Evolutionary conservation across 2,113 vertebrate genomes (phyloP), one percentile per base, ranked within the genome.

Genomic region (Athene cunicularia): DNA sequence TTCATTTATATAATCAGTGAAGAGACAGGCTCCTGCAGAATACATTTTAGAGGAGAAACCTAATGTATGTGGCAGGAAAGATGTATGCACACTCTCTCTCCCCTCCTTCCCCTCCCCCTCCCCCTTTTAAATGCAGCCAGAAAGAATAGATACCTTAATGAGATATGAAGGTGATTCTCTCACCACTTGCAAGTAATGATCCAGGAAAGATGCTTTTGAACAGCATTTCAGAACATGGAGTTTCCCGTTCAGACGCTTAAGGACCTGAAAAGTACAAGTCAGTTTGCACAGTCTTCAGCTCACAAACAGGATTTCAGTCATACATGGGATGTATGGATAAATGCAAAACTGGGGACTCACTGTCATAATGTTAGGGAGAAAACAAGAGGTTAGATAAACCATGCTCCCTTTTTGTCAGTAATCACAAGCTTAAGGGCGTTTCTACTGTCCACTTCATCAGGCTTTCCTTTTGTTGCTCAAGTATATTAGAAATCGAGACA

Each of bases 71-170:
- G 19, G 3, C 80, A 32, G 33, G 64, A 75, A 11, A 1, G 4
- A 23, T 35, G 12, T 24, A 19, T 18, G 8, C 35, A 32, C 0
- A 0, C 23, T 32, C 35, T 66, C 6, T 11, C 2, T 70, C 11
- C 7, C 9, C 3, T 75, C 20, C 28, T 53, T 27, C 5, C n/a
- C 10, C 11, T 45, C 43, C 43, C 4, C 43, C 43, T 45, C 16
- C 10, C 16, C 41, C 47, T 30, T 72, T 72, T 49, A 80, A 60
- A 23, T 80, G 58, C 17, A 56, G 22, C 39, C 2, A 6, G 50
- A 26, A 80, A 35, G 33, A 81, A 21, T 41, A 33, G 30, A 20
- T 53, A 53, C 21, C 5, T 39, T 80, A 52, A 24, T 70, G 56
- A 86, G 17, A 32, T 66, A 33, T 21, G 7, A 50, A 70, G 9